Percentiles rank a stretch among this genome's conserved stretches.
Conservation (phyloP, 1,140 invertebrate genomes). For the Macrotrachela quadricornifera region DNA sequence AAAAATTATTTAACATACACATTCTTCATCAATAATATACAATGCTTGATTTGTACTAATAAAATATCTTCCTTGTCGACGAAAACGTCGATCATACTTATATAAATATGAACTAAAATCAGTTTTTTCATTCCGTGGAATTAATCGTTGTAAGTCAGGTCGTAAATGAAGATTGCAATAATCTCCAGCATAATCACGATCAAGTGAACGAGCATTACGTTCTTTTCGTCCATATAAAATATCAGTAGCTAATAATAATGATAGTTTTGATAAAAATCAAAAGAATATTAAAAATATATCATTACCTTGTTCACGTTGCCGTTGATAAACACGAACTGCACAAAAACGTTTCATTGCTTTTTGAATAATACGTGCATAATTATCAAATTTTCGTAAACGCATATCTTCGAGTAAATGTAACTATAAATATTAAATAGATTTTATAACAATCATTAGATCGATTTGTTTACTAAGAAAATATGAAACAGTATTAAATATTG, state of each 20-base stretch:
- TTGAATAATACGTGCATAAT: conserved; percentile 46
- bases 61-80: conserved; percentile 22
- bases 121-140: conserved; percentile 45
- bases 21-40: conserved; percentile 4
- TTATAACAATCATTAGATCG: too few relatives aligned
- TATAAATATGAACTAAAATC: conserved; percentile 46
- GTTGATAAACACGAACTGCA: conserved; percentile 39
- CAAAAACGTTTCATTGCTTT: conserved; percentile 48
- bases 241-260: conserved; percentile 29
- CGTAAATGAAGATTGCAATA: conserved; percentile 43
- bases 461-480: too few relatives aligned
- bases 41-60: conserved; percentile 6
- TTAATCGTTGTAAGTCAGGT: conserved; percentile 26
- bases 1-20: background rate
- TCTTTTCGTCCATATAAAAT: conserved; percentile 47
- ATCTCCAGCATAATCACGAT: conserved; percentile 50
- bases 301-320: conserved; percentile 40
- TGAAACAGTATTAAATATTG: too few relatives aligned
- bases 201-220: conserved; percentile 41
- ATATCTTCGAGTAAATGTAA: conserved; percentile 51
- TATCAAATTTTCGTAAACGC: conserved; percentile 47
- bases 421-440: conserved; percentile 27
- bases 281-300: conserved; percentile 5
- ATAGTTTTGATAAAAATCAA: conserved; percentile 1
- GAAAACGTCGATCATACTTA: conserved; percentile 50